phyloP scores from a whole-genome alignment of 2,113 vertebrate genomes.

The Cercocebus atys region DNA sequence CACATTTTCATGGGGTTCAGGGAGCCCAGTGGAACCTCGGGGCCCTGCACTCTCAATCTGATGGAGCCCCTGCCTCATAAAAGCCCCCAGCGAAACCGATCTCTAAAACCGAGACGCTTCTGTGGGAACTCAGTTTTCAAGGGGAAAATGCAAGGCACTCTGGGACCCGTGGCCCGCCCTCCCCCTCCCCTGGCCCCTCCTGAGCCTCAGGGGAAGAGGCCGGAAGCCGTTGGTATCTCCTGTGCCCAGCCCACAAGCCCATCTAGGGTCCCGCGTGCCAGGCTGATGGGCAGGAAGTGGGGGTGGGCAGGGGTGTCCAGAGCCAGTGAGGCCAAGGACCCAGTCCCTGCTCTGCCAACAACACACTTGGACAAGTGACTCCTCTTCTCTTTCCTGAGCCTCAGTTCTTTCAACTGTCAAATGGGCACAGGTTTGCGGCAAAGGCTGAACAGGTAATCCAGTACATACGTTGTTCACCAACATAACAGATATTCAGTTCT shows the following conservation, averaged over 20 bases:
- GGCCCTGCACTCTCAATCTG: constrained; percentile 50
- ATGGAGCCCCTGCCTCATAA: background rate
- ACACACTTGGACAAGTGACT: background rate
- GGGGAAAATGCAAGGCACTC: background rate
- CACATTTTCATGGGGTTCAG: background rate
- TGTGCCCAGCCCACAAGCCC: constrained; percentile 32
- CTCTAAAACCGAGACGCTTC: constrained; percentile 58
- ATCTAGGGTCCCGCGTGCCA: background rate
- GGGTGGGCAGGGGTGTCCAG: background rate
- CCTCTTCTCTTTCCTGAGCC: background rate
- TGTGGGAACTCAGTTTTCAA: constrained; percentile 40
- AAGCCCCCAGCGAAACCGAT: constrained; percentile 44
- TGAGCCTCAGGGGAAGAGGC: background rate
- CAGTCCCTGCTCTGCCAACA: background rate
- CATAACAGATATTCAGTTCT: background rate
- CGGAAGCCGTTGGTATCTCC: background rate
- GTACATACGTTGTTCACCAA: background rate
- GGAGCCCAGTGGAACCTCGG: background rate
- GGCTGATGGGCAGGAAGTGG: background rate
- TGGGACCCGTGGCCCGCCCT: background rate
- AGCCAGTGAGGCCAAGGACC: background rate
- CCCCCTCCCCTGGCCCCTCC: background rate
- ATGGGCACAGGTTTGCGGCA: background rate
- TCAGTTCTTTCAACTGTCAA: background rate
- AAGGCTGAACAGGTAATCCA: background rate